Base-by-base conservation (phyloP, 2,797 vertebrate species). In the Pipistrellus nathusii region DNA sequence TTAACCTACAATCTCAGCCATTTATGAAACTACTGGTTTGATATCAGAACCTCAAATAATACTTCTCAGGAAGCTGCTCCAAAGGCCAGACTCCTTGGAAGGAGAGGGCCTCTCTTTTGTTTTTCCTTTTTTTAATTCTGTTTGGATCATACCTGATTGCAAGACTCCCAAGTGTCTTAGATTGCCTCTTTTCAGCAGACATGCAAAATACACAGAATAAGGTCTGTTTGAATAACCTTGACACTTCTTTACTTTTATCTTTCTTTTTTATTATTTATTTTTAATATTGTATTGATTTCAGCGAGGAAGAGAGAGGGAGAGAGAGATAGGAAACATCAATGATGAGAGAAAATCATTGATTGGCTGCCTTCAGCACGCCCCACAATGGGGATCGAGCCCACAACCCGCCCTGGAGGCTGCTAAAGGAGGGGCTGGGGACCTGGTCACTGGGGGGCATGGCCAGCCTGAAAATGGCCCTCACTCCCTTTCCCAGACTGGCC, bases 1-100 rank as follows among this genome's bases (percentile, higher is more conserved):
- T 95, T 97, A 96, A 94, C 59, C 51, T 84, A 35, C 85, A 78
- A 59, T 88, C 86, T 66, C 95, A 96, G 46, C 3, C 20, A 17
- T 78, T 85, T 51, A 3, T 57, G 59, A 91, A 14, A 64, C 76
- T 95, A 27, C 81, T 75, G 17, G 57, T 94, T 96, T 95, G 46
- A 27, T 93, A 86, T 35, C 57, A 85, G 76, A 96, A 48, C 0
- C 53, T 85, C 57, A 68, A 53, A 72, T 78, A 69, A 85, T 68
- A 87, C 35, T 75, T 91, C 62, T 81, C 44, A 78, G 46, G 44
- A 83, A 93, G 72, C 21, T 85, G 20, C 48, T 89, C 44, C 20
- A 68, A 80, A 94, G 89, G 66, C 55, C 72, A 94, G 44, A 35
- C 66, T 48, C 30, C 53, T 13, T 46, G 30, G 35, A 94, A 90